A percentile compares a stretch with the other conserved stretches of the same genome.
Evolutionary conservation across 2,888 invertebrate species (phyloP).

Genomic region (Pandemis heparana): DNA sequence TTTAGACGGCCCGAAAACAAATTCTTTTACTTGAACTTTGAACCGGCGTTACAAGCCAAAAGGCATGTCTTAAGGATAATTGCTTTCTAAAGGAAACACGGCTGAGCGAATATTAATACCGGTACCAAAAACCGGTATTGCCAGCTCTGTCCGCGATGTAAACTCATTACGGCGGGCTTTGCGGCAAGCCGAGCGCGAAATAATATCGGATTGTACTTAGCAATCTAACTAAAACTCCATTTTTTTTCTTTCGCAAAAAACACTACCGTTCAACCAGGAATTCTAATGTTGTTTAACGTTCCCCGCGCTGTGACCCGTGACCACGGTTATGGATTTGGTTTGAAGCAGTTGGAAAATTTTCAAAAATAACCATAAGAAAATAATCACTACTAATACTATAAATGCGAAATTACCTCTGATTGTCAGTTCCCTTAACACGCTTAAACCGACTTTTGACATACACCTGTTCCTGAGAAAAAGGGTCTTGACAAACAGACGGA

Average conservation of each 20-base stretch:
- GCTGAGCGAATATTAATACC: constrained; percentile 5
- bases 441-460: no score
- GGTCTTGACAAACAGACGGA: no score
- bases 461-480: no score
- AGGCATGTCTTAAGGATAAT: constrained; percentile 3
- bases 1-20: neutral
- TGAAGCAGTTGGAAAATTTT: no score
- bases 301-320: no score
- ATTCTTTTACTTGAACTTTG: neutral
- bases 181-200: constrained; percentile 53
- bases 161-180: constrained; percentile 63
- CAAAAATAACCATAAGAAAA: no score
- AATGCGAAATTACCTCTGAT: no score
- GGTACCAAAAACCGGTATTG: constrained; percentile 2
- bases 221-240: constrained; percentile 39
- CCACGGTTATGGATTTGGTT: no score
- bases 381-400: no score
- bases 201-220: constrained; percentile 57
- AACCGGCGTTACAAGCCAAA: neutral
- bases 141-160: constrained; percentile 43
- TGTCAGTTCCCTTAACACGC: no score
- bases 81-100: neutral
- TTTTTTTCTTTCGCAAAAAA: constrained; percentile 20
- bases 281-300: no score
- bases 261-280: no score